phyloP scores from a whole-genome alignment of 2,888 invertebrate species.

The Sinohyriopsis cumingii region DNA sequence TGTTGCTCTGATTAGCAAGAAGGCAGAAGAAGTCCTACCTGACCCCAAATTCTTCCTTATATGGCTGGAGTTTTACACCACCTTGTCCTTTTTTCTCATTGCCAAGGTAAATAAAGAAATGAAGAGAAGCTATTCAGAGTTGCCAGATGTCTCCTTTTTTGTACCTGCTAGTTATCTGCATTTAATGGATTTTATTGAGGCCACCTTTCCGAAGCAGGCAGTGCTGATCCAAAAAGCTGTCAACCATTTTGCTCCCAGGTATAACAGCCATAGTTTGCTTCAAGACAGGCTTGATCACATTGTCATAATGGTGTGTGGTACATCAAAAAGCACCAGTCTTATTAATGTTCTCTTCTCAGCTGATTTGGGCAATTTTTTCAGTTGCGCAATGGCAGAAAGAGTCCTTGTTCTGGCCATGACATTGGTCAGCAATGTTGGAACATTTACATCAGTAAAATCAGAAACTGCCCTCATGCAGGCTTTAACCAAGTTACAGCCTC shows the following conservation, averaged over 20 bases:
- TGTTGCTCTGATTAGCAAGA: conserved; percentile 26
- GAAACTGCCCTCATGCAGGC: conserved; percentile 29
- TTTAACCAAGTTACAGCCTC: conserved; percentile 21
- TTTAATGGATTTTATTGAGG: conserved; percentile 35
- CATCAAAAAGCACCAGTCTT: conserved; percentile 20
- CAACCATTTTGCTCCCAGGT: conserved; percentile 15
- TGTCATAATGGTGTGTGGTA: conserved; percentile 26
- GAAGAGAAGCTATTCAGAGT: conserved; percentile 10
- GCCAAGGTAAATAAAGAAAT: conserved; percentile 23
- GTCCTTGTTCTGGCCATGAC: conserved; percentile 40
- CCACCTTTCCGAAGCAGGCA: conserved; percentile 25
- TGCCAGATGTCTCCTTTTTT: conserved; percentile 28
- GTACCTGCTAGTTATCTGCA: conserved; percentile 40
- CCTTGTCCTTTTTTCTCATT: conserved; percentile 35
- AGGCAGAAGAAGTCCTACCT: conserved; percentile 33
- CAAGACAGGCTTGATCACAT: conserved; percentile 28
- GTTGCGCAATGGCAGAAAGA: conserved; percentile 43
- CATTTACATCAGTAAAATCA: conserved; percentile 24
- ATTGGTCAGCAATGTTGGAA: conserved; percentile 44
- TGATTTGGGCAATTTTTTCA: conserved; percentile 5
- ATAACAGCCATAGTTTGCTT: conserved; percentile 2
- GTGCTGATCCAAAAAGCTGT: conserved; percentile 22
- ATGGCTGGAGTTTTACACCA: conserved; percentile 52
- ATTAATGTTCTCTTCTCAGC: conserved; percentile 17
- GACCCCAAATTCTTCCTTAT: conserved; percentile 40